Conservation (phyloP, 2,797 vertebrate species). For the Notolabrus celidotus region DNA sequence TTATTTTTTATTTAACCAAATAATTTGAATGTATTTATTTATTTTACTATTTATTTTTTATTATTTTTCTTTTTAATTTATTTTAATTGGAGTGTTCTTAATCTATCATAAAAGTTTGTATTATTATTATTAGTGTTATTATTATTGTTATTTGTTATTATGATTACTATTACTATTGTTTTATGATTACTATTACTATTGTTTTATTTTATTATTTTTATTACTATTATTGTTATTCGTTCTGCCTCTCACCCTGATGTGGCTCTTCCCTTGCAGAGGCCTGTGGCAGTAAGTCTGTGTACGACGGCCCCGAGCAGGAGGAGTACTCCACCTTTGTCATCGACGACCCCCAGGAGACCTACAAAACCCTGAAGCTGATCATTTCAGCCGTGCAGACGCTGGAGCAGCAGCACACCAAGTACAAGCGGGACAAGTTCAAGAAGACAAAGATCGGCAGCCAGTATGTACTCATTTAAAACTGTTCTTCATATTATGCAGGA, state of each 20-base stretch:
- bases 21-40: background rate
- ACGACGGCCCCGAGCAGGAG: constrained; percentile 96
- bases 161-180: too few species aligned
- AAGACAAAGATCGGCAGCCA: constrained; percentile 99
- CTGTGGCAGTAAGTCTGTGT: constrained; percentile 97
- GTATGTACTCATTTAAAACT: constrained; percentile 83
- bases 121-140: too few species aligned
- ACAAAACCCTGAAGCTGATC: constrained; percentile 94
- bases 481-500: background rate
- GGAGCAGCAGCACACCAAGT: constrained; percentile 95
- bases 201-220: too few species aligned
- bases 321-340: constrained; percentile 97
- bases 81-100: too few species aligned
- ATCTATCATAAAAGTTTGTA: too few species aligned
- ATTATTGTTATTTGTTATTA: too few species aligned
- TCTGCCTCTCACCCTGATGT: constrained; percentile 15
- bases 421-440: constrained; percentile 97
- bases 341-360: constrained; percentile 97
- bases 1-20: background rate
- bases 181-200: too few species aligned
- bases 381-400: constrained; percentile 90
- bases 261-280: constrained; percentile 85
- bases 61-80: too few species aligned
- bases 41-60: constrained; percentile 1
- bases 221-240: too few species aligned